phyloP scores from a whole-genome alignment of 2,113 vertebrate genomes.

The Mustela lutreola region DNA sequence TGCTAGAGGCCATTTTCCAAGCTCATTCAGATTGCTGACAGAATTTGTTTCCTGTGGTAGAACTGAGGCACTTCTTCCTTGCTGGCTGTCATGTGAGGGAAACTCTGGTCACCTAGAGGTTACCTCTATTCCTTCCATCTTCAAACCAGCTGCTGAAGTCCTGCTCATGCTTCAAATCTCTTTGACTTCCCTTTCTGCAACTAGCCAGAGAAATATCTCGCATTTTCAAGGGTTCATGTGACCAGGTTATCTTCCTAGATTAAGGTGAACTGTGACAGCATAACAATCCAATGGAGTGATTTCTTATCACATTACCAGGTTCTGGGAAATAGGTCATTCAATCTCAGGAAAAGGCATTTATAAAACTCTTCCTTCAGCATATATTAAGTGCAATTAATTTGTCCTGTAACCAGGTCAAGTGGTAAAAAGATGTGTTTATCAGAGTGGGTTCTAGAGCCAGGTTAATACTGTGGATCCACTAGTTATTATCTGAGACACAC shows the following conservation, averaged over 20 bases:
- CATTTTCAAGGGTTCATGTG: not conserved
- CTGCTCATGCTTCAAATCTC: not conserved
- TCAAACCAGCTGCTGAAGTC: not conserved
- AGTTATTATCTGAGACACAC: not conserved
- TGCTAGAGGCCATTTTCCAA: not conserved
- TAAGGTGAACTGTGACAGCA: not conserved
- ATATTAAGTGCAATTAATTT: not conserved
- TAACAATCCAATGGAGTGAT: not conserved
- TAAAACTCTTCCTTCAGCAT: not conserved
- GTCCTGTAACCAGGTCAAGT: not conserved
- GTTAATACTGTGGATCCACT: not conserved
- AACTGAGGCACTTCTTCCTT: not conserved
- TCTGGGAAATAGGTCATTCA: not conserved
- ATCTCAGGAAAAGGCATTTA: not conserved
- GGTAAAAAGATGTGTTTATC: not conserved
- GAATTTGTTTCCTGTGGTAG: not conserved
- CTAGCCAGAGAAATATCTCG: not conserved
- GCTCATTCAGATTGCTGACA: not conserved
- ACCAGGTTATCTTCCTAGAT: not conserved
- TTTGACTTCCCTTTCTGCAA: not conserved
- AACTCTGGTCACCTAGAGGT: fast-evolving
- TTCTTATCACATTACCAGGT: not conserved
- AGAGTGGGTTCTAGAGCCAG: not conserved
- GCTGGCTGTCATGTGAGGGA: not conserved
- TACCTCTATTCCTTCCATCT: not conserved